Evolutionary conservation across 2,797 vertebrate genomes (phyloP).

Genomic region (Eremophila alpestris): DNA sequence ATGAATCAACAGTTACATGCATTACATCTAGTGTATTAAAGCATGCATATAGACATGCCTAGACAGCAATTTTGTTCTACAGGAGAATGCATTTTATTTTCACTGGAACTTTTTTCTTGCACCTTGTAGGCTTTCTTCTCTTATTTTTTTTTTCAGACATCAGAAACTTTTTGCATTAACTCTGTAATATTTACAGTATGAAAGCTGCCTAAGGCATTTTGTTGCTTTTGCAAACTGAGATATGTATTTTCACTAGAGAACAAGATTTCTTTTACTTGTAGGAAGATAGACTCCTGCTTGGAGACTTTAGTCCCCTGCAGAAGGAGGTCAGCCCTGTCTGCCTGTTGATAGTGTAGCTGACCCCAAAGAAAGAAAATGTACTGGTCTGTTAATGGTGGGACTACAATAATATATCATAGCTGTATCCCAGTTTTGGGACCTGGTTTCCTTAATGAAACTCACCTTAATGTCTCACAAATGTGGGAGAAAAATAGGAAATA

Average conservation of each 20-base stretch:
- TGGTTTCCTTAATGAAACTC: neutral
- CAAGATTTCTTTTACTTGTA: neutral
- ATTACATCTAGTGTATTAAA: neutral
- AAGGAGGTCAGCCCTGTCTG: neutral
- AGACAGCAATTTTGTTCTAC: neutral
- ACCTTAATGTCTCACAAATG: neutral
- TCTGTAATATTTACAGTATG: neutral
- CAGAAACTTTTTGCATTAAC: neutral
- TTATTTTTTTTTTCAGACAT: fast-evolving
- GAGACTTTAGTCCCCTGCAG: neutral
- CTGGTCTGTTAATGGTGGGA: neutral
- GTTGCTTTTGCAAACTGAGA: neutral
- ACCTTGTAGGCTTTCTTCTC: neutral
- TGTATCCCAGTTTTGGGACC: neutral
- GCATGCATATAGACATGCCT: fast-evolving
- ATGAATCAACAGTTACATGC: neutral
- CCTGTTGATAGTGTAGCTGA: neutral
- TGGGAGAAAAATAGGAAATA: neutral
- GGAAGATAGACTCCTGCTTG: neutral
- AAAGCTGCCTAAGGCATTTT: neutral
- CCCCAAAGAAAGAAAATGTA: neutral
- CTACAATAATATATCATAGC: neutral
- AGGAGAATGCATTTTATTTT: neutral
- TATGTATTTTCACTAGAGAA: neutral
- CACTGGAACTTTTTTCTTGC: neutral